Evolutionary conservation across 2,113 vertebrate genomes (phyloP), one percentile per base, ranked within the genome.

Genomic region (Urocitellus parryii): DNA sequence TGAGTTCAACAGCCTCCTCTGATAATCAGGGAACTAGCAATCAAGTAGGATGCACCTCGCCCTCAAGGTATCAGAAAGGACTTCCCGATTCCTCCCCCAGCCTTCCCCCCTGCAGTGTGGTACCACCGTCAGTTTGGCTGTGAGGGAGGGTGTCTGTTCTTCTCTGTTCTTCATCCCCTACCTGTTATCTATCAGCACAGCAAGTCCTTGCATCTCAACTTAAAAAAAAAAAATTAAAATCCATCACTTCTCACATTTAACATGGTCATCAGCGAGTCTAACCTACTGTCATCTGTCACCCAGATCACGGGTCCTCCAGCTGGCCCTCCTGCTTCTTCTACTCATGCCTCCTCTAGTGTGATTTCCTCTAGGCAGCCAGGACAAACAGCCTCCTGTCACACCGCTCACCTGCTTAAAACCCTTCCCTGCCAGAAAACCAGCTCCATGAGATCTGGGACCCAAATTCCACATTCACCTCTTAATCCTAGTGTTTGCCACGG

Each of bases 21-120:
- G 8, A 85, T 80, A 95, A 68, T 27, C 20, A 39, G 68, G n/a
- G 68, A 81, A 68, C 79, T 27, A 74, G 90, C 67, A 95, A 37
- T 84, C 63, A 84, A 70, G 53, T 22, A 87, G 67, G 51, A 73
- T 68, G 24, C 32, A 42, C 61, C 48, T 96, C 78, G 63, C 11
- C 51, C n/a, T 51, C 89, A 93, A 72, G 17, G 48, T 37, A 22
- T 37, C 29, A 65, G 89, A 78, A 63, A n/a, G 7, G 74, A 79
- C 22, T 24, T 61, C 34, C 61, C 32, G 45, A 48, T 68, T 13
- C 42, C 29, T 74, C 39, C 76, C 68, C 18, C 11, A n/a, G 17
- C 17, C 74, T 80, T 45, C 34, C 65, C 45, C 67, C n/a, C 80
- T 80, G 58, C 20, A 24, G 12, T 16, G n/a, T 29, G 61, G 25